Evolutionary conservation across 2,888 invertebrate genomes (phyloP), one percentile per base, ranked within the genome.

Genomic region (Lithophane ornitopus): DNA sequence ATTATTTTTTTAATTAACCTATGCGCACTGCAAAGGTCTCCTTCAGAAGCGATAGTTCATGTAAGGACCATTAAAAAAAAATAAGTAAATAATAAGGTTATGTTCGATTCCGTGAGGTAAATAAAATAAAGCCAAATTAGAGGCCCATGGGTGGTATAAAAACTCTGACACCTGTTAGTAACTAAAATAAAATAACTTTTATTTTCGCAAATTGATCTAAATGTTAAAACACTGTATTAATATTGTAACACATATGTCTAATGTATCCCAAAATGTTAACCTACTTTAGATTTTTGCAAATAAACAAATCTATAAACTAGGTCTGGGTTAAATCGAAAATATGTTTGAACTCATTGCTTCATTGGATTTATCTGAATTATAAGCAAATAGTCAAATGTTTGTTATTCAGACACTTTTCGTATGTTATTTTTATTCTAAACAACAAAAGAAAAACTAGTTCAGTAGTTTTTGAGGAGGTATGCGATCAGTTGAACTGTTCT

Each of bases 211-310:
- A 16, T 14, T 2, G 11, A 59, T 19, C 6, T 16, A 22, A 49
- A 44, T 49, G 4, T 16, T n/a, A 16, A 67, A 49, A 44, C 22
- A 26, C 14, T 63, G 11, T 49, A 26, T 70, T n/a, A 52, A 39
- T 56, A 61, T 49, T 68, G 11, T 44, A 67, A 44, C 6, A 54
- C 11, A 7, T 61, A 14, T 14, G 22, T 71, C 16, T 54, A 54
- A n/a, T 52, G 12, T 28, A 71, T 71, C 9, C 14, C 0, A 68
- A 52, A 74, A 58, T 75, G n/a, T 68, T 68, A 75, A 68, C 44
- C 59, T 76, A 71, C 6, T 63, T 78, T n/a, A 4, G 19, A 39
- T 65, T 49, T 61, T 34, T n/a, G n/a, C 19, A 67, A 83, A 74
- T 54, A 74, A 74, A 74, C 56, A 70, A 41, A 52, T 4, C 4